These are phyloP conservation scores for Brachionus asplanchnoidis DNA, from an alignment of 1,140 invertebrate genomes.

Conservation along the genomic window DNA sequence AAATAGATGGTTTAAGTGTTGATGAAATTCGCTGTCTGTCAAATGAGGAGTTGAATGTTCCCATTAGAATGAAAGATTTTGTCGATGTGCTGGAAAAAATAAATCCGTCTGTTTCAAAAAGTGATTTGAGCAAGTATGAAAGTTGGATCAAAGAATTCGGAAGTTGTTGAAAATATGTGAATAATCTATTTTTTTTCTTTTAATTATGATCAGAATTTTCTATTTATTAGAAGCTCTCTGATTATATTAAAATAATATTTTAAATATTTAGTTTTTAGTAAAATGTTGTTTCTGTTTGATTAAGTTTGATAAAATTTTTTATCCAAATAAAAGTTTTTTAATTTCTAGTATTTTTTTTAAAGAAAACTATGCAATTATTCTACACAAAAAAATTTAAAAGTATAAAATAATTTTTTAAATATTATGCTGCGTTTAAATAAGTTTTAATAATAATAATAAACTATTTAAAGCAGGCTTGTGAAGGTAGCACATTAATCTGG, in stretches of 20 bases:
- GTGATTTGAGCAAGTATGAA: conserved; percentile 91
- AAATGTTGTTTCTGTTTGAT: neutral
- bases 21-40: conserved; percentile 87
- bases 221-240: neutral
- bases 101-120: conserved; percentile 89
- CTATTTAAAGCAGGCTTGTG: no score
- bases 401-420: no score
- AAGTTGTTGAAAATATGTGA: neutral
- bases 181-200: neutral
- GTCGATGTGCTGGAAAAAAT: conserved; percentile 83
- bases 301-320: neutral
- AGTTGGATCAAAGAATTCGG: conserved; percentile 75
- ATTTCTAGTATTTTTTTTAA: neutral
- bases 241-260: neutral
- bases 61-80: conserved; percentile 86
- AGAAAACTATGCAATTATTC: no score
- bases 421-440: no score
- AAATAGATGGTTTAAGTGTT: conserved; percentile 84
- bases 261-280: neutral
- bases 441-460: no score
- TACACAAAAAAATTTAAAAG: no score
- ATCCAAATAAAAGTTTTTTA: neutral
- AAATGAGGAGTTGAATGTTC: conserved; percentile 80
- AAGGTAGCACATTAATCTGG: no score
- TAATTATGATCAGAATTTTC: neutral